phyloP scores from a whole-genome alignment of 2,113 vertebrate species.

The Haliaeetus leucogaster region DNA sequence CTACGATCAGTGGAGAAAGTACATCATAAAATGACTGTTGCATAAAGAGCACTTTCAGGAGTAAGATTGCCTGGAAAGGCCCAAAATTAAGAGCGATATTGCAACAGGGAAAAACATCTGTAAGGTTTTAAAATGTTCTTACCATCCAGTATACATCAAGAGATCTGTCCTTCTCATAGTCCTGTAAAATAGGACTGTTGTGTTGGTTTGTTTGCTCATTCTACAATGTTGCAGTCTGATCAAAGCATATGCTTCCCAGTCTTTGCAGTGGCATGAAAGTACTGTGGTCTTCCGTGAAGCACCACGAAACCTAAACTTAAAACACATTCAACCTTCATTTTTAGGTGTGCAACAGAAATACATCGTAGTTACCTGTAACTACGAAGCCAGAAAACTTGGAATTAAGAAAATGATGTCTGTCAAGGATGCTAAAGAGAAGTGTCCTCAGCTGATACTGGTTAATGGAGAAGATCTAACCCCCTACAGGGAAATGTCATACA shows the following conservation, averaged over 20 bases:
- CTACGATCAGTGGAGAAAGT: background rate
- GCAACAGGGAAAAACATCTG: background rate
- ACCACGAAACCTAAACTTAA: background rate
- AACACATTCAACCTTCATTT: background rate
- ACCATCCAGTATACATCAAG: too few relatives aligned
- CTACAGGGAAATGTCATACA: constrained; percentile 89
- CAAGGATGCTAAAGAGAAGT: constrained; percentile 82
- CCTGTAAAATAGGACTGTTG: background rate
- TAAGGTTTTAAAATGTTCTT: background rate
- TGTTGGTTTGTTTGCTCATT: background rate
- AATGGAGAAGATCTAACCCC: constrained; percentile 90
- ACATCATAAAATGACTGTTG: rapidly evolving
- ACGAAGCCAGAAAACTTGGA: constrained; percentile 83
- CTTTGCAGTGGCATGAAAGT: background rate
- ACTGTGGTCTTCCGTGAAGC: background rate
- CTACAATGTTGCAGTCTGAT: rapidly evolving
- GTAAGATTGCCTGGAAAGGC: background rate
- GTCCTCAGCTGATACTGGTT: constrained; percentile 84
- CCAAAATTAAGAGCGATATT: background rate
- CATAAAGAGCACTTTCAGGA: background rate
- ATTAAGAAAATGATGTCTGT: constrained; percentile 85
- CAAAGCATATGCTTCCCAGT: background rate
- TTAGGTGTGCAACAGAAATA: constrained; percentile 88
- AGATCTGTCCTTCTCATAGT: background rate
- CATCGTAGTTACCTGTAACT: constrained; percentile 89